Evolutionary conservation across 1,140 invertebrate genomes (phyloP), one percentile per base, ranked within the genome.

Genomic region (Bombus huntii): DNA sequence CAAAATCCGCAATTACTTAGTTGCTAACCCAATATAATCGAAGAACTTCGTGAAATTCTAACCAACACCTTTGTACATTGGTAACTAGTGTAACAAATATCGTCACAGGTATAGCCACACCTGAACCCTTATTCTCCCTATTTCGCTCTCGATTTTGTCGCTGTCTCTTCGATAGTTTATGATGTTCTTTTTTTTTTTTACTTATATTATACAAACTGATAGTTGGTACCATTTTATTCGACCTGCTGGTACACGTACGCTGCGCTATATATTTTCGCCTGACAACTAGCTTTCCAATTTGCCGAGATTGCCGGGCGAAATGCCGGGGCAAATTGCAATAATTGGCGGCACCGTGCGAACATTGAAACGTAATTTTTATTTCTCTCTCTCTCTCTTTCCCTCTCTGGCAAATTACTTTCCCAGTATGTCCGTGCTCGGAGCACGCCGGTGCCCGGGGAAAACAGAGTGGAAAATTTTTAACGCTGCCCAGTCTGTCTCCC

Each of bases 321-420:
- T 57, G 81, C 47, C 65, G 9, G 37, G 18, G 65, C 82, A 84
- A 84, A 79, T 84, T 84, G 82, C 82, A 84, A 79, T 79, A 79
- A 84, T 84, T 79, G 82, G 47, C 75, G 57, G 68, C 82, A 66
- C 77, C 66, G 57, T 37, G 76, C 47, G 75, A 71, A 71, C 82
- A 84, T 84, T 84, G 75, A 79, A 84, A 84, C 82, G 82, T 84
- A 79, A 84, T 84, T 84, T 84, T 84, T 84, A 84, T 84, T 79
- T 59, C 74, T 71, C 75, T 59, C 75, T 78, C 81, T 47, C 28
- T 44, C 71, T 73, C 42, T 76, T 72, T 83, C 72, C 42, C 42
- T 47, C 72, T 53, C 59, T 68, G 13, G 76, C 75, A 71, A 84
- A 84, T 84, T 84, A 84, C 82, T 59, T 59, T 66, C 59, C 47